Percentiles rank a stretch among this genome's conserved stretches.
Evolutionary conservation across 2,888 invertebrate genomes (phyloP).

Genomic region (Caenorhabditis zanzibari): DNA sequence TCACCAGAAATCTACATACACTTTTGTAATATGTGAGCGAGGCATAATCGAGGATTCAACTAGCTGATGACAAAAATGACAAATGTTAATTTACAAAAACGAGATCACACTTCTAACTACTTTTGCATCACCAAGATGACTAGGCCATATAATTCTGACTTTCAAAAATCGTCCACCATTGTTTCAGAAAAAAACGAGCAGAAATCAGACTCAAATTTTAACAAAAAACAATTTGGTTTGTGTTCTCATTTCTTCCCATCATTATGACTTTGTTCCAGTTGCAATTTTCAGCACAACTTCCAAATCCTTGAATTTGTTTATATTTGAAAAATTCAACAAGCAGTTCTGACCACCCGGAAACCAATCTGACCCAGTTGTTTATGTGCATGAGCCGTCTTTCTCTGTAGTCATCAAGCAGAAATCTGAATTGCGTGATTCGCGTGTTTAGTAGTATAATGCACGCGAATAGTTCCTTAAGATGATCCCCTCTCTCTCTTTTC

Average conservation of each 20-base stretch:
- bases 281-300: not conserved
- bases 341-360: slow-evolving; percentile 31
- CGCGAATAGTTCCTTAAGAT: slow-evolving; percentile 42
- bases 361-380: slow-evolving; percentile 43
- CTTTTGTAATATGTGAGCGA: too few species aligned
- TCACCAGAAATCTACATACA: too few species aligned
- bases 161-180: not conserved
- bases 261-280: slow-evolving; percentile 1
- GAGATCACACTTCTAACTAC: not conserved
- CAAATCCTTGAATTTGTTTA: not conserved
- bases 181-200: slow-evolving; percentile 2
- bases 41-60: too few species aligned
- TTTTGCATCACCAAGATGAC: not conserved
- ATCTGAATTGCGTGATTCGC: slow-evolving; percentile 57
- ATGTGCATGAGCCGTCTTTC: slow-evolving; percentile 22
- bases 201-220: slow-evolving; percentile 1
- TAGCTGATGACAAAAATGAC: too few species aligned
- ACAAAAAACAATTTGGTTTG: not conserved
- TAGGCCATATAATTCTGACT: not conserved
- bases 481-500: slow-evolving; percentile 6
- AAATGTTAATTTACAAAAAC: not conserved
- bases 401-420: not conserved
- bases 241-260: slow-evolving; percentile 1
- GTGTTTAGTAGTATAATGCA: slow-evolving; percentile 41
- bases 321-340: not conserved